Conservation (phyloP, 2,888 invertebrate species). For the Nomada fucata region DNA sequence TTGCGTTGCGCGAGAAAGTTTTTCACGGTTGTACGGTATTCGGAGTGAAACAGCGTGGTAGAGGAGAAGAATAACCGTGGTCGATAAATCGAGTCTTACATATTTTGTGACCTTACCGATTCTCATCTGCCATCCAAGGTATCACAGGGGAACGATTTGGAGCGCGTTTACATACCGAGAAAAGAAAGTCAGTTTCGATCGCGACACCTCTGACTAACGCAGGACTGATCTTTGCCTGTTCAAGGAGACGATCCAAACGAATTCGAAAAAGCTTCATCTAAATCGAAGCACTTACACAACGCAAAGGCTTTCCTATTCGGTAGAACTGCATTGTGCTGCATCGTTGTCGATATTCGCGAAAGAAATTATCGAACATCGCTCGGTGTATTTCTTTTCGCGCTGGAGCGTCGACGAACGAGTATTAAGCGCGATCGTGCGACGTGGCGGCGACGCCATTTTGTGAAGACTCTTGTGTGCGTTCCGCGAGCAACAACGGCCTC, state of each 20-base stretch:
- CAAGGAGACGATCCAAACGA: neutral
- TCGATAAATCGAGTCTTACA: constrained; percentile 12
- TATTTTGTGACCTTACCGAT: constrained; percentile 28
- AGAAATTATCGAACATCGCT: constrained; percentile 42
- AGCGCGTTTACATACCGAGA: constrained; percentile 10
- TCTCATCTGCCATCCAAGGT: constrained; percentile 12
- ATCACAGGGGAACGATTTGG: constrained; percentile 44
- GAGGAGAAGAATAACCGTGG: constrained; percentile 8
- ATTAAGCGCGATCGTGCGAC: constrained; percentile 75
- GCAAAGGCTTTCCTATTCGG: neutral
- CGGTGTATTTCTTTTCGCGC: constrained; percentile 65
- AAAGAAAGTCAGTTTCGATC: neutral
- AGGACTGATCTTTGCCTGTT: constrained; percentile 1
- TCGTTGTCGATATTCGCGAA: constrained; percentile 13
- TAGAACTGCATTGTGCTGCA: neutral
- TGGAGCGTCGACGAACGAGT: constrained; percentile 75
- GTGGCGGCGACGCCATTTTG: constrained; percentile 82
- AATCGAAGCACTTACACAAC: neutral
- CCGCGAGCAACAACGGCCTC: constrained; percentile 55
- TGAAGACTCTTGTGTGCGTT: constrained; percentile 69
- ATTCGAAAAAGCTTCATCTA: constrained; percentile 1
- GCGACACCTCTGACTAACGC: neutral
- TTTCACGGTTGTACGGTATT: constrained; percentile 28
- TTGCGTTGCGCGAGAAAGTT: constrained; percentile 59
- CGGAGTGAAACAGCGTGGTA: constrained; percentile 36